Evolutionary conservation across 92 coral and sea anemone genomes (phyloP).

Genomic region (Porites divaricata): DNA sequence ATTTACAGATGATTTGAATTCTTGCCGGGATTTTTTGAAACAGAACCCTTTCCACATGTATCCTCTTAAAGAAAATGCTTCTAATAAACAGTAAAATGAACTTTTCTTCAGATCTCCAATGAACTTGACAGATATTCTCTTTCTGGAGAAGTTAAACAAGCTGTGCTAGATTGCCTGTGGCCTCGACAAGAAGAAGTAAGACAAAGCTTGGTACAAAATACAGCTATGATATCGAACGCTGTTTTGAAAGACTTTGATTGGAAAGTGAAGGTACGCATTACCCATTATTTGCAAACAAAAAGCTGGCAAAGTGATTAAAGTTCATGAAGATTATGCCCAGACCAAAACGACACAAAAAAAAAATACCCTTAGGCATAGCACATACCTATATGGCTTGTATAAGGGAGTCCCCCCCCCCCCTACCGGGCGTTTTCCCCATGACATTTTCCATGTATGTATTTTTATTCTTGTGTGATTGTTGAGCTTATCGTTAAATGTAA

Average conservation of each 20-base stretch:
- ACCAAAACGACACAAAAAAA: no score
- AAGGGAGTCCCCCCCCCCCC: no score
- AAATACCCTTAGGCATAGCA: no score
- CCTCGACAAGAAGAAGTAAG: slow-evolving; percentile 89
- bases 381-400: no score
- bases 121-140: slow-evolving; percentile 76
- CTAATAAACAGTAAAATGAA: not conserved
- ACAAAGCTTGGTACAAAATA: slow-evolving; percentile 68
- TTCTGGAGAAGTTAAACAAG: slow-evolving; percentile 81
- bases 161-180: slow-evolving; percentile 75
- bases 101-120: slow-evolving; percentile 64
- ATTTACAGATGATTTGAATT: no score
- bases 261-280: slow-evolving; percentile 85
- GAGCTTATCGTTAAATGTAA: no score
- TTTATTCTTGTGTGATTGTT: no score
- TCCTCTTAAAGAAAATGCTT: not conserved
- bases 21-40: no score
- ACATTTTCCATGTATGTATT: no score
- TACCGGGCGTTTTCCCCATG: no score
- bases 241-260: slow-evolving; percentile 96
- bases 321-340: not conserved
- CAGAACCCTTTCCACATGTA: not conserved
- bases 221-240: slow-evolving; percentile 86
- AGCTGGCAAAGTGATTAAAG: no score
- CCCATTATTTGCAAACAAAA: not conserved